A percentile compares a stretch with the other conserved stretches of the same genome.
Evolutionary conservation across 2,888 invertebrate species (phyloP).

Genomic region (Carpatolechia fugitivella): DNA sequence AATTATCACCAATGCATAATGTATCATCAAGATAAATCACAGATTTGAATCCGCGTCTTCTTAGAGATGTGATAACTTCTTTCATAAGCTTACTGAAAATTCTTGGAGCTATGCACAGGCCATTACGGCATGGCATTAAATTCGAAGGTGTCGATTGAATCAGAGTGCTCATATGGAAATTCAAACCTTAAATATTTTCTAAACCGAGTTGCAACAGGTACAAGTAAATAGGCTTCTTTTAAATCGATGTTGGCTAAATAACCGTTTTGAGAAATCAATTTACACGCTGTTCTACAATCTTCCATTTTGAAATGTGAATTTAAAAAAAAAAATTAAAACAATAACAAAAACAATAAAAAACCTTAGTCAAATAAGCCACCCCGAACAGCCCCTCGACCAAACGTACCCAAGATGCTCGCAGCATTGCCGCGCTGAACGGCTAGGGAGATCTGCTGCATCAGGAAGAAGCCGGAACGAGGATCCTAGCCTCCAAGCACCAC

Average conservation of each 20-base stretch:
- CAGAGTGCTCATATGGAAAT: not conserved
- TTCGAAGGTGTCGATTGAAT: not conserved
- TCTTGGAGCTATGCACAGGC: slow-evolving; percentile 7
- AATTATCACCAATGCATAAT: slow-evolving; percentile 16
- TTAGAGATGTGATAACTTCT: not conserved
- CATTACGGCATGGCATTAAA: slow-evolving; percentile 5
- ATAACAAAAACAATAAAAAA: too few relatives aligned
- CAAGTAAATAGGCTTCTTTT: slow-evolving; percentile 16
- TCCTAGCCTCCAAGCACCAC: too few relatives aligned
- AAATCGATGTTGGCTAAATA: slow-evolving; percentile 17
- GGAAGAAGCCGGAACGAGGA: too few relatives aligned
- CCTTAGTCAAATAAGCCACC: too few relatives aligned
- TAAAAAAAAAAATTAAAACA: too few relatives aligned
- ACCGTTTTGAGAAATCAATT: slow-evolving; percentile 1
- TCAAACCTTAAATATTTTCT: slow-evolving; percentile 14
- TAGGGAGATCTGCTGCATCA: too few relatives aligned
- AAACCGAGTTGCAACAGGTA: not conserved
- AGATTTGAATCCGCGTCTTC: slow-evolving; percentile 11
- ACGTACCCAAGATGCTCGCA: too few relatives aligned
- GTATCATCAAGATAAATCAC: slow-evolving; percentile 19
- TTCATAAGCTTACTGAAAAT: slow-evolving; percentile 15
- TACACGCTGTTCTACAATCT: slow-evolving; percentile 13
- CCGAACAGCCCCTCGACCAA: too few relatives aligned
- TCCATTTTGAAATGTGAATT: slow-evolving; percentile 3
- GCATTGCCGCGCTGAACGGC: too few relatives aligned